phyloP scores from a whole-genome alignment of 1,140 invertebrate species.

The Lordiphosa mommai region DNA sequence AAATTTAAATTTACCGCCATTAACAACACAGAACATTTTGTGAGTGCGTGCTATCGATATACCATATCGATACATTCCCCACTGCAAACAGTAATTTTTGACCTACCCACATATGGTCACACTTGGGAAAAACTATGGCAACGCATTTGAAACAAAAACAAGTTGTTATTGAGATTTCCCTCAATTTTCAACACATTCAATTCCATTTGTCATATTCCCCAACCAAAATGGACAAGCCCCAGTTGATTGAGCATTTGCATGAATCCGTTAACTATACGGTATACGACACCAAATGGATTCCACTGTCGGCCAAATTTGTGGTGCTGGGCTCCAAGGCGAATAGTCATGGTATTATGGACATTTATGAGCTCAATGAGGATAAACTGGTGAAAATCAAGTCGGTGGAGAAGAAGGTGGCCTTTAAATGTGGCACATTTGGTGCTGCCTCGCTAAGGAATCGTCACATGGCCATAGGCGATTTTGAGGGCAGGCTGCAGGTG shows the following conservation, averaged over 20 bases:
- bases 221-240: conserved; percentile 86
- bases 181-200: conserved; percentile 15
- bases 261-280: conserved; percentile 91
- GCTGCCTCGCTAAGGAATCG: conserved; percentile 89
- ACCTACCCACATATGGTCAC: not conserved
- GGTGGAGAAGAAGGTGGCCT: conserved; percentile 88
- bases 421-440: conserved; percentile 96
- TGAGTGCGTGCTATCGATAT: too few relatives aligned
- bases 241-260: conserved; percentile 93
- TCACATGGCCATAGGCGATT: conserved; percentile 94
- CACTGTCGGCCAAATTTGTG: conserved; percentile 94
- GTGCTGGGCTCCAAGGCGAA: conserved; percentile 91
- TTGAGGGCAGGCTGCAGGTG: conserved; percentile 91
- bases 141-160: conserved; percentile 40
- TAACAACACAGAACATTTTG: too few relatives aligned
- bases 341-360: conserved; percentile 91
- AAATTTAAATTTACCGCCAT: too few relatives aligned
- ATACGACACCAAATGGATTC: conserved; percentile 97
- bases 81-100: too few relatives aligned
- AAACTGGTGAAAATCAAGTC: conserved; percentile 87
- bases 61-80: too few relatives aligned
- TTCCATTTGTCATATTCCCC: not conserved
- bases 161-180: conserved; percentile 30
- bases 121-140: conserved; percentile 28
- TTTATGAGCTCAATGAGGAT: conserved; percentile 90